phyloP scores from a whole-genome alignment of 2,888 invertebrate genomes.

The Cremastobaeus sp. region DNA sequence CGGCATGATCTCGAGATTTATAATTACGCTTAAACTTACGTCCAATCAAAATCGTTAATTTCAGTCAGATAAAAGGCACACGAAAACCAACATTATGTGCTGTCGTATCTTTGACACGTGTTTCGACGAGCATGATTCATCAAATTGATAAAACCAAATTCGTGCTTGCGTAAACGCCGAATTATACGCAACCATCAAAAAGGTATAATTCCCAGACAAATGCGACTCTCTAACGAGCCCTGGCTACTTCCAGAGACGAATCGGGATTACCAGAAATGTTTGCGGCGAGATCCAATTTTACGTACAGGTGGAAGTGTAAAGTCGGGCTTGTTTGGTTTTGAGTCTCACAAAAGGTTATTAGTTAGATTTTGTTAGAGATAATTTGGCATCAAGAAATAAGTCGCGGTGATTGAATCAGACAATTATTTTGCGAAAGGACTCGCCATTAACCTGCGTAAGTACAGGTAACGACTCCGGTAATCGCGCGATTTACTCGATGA shows the following conservation, averaged over 20 bases:
- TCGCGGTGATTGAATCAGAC: slow-evolving; percentile 54
- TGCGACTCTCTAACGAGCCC: slow-evolving; percentile 27
- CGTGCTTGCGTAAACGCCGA: slow-evolving; percentile 23
- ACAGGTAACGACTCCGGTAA: slow-evolving; percentile 61
- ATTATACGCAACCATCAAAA: slow-evolving; percentile 37
- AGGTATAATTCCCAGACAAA: slow-evolving; percentile 45
- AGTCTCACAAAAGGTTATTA: slow-evolving; percentile 23
- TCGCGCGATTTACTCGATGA: slow-evolving; percentile 59
- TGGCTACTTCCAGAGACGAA: too few species aligned
- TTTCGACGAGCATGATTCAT: slow-evolving; percentile 41
- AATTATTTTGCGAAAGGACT: slow-evolving; percentile 59
- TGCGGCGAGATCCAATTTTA: slow-evolving; percentile 22
- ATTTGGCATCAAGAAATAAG: slow-evolving; percentile 55
- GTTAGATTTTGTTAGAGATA: slow-evolving; percentile 41
- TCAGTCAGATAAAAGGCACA: slow-evolving; percentile 34
- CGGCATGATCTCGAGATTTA: slow-evolving; percentile 1
- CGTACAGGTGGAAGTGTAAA: too few species aligned
- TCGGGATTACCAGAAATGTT: too few species aligned
- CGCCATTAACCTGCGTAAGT: slow-evolving; percentile 62
- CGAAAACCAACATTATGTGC: slow-evolving; percentile 22
- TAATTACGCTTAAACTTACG: slow-evolving; percentile 7
- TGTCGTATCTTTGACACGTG: slow-evolving; percentile 38
- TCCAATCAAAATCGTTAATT: slow-evolving; percentile 37
- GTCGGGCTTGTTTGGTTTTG: slow-evolving; percentile 10
- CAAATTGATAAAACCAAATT: slow-evolving; percentile 41